phyloP scores from a whole-genome alignment of 2,797 vertebrate species.

The Coccyzus lansbergi region DNA sequence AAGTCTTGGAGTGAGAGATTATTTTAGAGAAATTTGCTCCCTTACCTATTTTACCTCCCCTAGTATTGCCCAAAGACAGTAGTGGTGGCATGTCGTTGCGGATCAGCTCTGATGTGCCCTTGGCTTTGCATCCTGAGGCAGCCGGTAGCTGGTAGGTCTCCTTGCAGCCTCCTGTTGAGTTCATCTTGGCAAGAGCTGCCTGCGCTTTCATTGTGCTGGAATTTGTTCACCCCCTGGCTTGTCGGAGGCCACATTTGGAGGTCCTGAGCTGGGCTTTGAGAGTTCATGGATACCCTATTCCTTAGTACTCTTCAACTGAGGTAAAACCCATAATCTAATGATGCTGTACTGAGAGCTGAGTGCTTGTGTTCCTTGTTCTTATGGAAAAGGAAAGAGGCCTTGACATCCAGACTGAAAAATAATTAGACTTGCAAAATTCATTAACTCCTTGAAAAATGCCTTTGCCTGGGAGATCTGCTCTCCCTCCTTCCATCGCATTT shows the following conservation, averaged over 20 bases:
- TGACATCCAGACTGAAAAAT: slow-evolving; percentile 17
- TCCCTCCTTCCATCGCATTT: not conserved
- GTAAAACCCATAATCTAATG: not conserved
- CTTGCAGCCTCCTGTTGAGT: not conserved
- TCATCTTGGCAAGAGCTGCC: not conserved
- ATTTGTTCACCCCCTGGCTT: not conserved
- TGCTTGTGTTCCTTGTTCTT: not conserved
- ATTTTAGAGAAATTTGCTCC: not conserved
- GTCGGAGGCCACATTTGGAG: not conserved
- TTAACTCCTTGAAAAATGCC: not conserved
- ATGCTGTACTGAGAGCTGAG: not conserved
- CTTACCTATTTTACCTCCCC: not conserved
- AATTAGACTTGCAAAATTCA: slow-evolving; percentile 41
- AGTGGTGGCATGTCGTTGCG: not conserved
- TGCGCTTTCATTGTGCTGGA: not conserved
- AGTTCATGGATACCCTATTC: not conserved
- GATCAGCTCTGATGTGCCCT: not conserved
- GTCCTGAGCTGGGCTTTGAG: not conserved
- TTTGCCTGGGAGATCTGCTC: not conserved
- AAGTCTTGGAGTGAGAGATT: not conserved
- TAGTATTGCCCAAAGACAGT: not conserved
- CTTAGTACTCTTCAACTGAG: not conserved
- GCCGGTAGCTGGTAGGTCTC: not conserved
- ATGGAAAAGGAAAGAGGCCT: not conserved
- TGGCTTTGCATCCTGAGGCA: not conserved